Conservation (phyloP, 2,113 vertebrate species). For the Oostethus manadensis region DNA sequence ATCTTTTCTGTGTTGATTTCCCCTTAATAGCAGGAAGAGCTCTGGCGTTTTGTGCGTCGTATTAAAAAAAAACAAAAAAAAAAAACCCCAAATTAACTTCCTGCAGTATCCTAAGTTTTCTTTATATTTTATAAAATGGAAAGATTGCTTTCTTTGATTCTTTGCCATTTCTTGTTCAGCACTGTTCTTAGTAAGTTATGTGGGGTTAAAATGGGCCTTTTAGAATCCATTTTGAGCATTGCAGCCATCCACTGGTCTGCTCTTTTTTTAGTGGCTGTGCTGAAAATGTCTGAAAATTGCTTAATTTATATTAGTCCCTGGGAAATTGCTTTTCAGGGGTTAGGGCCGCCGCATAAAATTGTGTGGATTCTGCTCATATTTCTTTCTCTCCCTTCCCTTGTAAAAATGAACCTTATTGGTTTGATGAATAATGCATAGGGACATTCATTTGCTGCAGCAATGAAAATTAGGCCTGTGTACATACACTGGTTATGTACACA, state of each 20-base stretch:
- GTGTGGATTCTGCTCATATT: conserved; percentile 65
- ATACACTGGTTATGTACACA: conserved; percentile 63
- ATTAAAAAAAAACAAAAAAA: too few relatives aligned
- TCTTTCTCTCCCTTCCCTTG: conserved; percentile 56
- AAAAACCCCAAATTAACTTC: too few relatives aligned
- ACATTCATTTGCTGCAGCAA: conserved; percentile 66
- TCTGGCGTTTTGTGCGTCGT: too few relatives aligned
- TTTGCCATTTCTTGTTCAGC: conserved; percentile 1
- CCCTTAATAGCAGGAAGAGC: too few relatives aligned
- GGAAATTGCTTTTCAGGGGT: conserved; percentile 60
- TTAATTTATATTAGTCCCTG: conserved; percentile 62
- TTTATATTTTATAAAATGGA: conserved; percentile 18
- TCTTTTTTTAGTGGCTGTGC: conserved; percentile 53
- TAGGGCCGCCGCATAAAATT: conserved; percentile 61
- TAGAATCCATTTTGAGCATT: conserved; percentile 27
- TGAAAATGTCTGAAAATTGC: conserved; percentile 64
- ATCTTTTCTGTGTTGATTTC: too few relatives aligned
- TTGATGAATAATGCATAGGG: conserved; percentile 73
- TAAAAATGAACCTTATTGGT: conserved; percentile 70
- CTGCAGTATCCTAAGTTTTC: conserved; percentile 17
- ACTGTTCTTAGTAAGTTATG: conserved; percentile 24
- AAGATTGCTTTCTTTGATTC: conserved; percentile 27
- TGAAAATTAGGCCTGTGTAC: conserved; percentile 70
- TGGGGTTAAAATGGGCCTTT: conserved; percentile 17
- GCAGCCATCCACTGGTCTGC: conserved; percentile 37